Base-by-base conservation (phyloP, 2,797 vertebrate genomes). In the Ctenopoma kingsleyae region DNA sequence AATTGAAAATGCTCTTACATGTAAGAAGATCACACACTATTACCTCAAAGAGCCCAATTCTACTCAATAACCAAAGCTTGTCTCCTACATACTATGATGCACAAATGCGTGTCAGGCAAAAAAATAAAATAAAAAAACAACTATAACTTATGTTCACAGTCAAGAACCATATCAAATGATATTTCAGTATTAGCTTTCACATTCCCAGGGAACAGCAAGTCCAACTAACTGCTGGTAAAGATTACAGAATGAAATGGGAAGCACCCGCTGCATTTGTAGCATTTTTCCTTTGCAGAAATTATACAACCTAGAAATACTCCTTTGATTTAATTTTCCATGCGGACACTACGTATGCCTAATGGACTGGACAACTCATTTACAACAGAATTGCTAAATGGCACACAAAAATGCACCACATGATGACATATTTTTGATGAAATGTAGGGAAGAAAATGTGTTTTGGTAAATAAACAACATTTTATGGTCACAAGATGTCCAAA, bases 1-100 rank as follows among this genome's bases (percentile, higher is more conserved):
- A 88, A 86, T 71, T 74, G 72, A 83, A 88, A 90, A 90, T 76
- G 74, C 74, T 65, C 73, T 69, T 41, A 36, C 72, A 44, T 80
- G 73, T 62, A 70, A 76, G 66, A 38, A 80, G 67, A 86, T 87
- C 81, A 83, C 71, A 83, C 61, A 60, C 47, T 63, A 60, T 19
- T 44, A 53, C 66, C 79, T 90, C 78, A 75, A 74, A 85, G 58
- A 64, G 65, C 4, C 59, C 1, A 25, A 76, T 74, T 77, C 60
- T 16, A 22, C 41, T 60, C 62, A 74, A 71, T 35, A 78, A 30
- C 62, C 56, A 72, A 48, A 68, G 52, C 66, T 55, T 60, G 53
- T 73, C 63, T 75, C 47, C 63, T 54, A 58, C 41, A 51, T 60
- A 53, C 62, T 32, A 52, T 43, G 52, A 80, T 55, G 65, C 61